Conservation (phyloP, 1,140 invertebrate genomes). For the Leguminivora glycinivorella region DNA sequence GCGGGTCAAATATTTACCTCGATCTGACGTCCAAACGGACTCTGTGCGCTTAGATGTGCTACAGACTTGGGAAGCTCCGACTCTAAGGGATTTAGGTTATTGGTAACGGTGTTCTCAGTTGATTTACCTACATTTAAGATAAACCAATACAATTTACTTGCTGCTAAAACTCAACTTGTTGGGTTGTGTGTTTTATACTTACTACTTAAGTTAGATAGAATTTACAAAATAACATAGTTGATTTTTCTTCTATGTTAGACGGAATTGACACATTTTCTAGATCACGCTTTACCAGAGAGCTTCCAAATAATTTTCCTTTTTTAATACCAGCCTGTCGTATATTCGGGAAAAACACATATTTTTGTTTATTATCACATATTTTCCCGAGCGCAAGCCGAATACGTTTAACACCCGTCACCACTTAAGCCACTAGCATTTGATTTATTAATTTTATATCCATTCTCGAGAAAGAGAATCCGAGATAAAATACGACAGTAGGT, state of each 20-base stretch:
- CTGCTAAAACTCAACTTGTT: too few relatives aligned
- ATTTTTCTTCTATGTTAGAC: too few relatives aligned
- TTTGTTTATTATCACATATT: neutral
- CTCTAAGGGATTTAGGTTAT: neutral
- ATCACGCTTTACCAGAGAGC: neutral
- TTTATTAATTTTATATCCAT: conserved; percentile 50
- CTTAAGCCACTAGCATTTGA: conserved; percentile 27
- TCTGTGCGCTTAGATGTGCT: neutral
- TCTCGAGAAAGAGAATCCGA: conserved; percentile 63
- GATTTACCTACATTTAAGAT: neutral
- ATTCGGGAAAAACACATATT: neutral
- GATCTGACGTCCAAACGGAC: neutral
- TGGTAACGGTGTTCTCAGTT: neutral
- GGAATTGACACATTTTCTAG: too few relatives aligned
- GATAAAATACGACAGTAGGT: conserved; percentile 69
- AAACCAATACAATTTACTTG: too few relatives aligned
- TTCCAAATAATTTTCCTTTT: neutral
- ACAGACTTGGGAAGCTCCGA: neutral
- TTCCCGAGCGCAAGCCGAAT: neutral
- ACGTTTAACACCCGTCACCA: conserved; percentile 19
- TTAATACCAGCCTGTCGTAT: neutral
- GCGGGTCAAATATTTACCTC: conserved; percentile 16
- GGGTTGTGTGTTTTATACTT: neutral
- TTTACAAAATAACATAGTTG: too few relatives aligned
- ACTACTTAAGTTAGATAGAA: too few relatives aligned